These are phyloP conservation scores for Scomberomorus guttatus DNA, from an alignment of 2,797 vertebrate genomes.

Conservation along the genomic window DNA sequence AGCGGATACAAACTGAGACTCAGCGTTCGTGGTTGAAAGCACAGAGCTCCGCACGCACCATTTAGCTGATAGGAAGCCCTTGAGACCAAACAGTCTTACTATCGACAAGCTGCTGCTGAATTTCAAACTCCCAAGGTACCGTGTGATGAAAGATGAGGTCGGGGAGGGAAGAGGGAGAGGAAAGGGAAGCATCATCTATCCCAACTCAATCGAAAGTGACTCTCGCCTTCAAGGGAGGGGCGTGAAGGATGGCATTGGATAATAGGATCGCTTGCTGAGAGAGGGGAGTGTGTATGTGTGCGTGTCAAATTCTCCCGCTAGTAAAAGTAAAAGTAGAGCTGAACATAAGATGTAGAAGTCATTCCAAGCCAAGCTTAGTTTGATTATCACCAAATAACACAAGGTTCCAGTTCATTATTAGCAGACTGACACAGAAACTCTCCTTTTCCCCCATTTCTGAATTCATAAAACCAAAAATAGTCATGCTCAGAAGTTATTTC, in stretches of 20 bases:
- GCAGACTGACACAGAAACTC: conserved; percentile 4
- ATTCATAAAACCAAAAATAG: conserved; percentile 9
- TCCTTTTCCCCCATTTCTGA: not conserved
- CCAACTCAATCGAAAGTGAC: conserved; percentile 51
- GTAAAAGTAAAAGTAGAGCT: conserved; percentile 29
- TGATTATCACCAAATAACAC: conserved; percentile 7
- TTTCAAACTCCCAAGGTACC: conserved; percentile 56
- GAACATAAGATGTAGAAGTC: conserved; percentile 6
- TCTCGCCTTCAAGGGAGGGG: conserved; percentile 37
- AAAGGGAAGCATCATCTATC: conserved; percentile 45
- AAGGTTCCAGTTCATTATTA: conserved; percentile 13
- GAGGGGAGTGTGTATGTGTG: not conserved
- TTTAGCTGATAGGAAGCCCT: conserved; percentile 64
- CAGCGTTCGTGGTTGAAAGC: conserved; percentile 27
- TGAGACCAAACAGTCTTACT: conserved; percentile 51
- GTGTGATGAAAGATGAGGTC: conserved; percentile 42
- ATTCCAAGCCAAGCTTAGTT: not conserved
- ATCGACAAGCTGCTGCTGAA: conserved; percentile 60
- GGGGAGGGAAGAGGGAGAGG: conserved; percentile 30
- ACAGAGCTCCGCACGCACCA: conserved; percentile 45
- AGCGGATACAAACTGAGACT: conserved; percentile 31
- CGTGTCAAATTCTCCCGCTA: not conserved
- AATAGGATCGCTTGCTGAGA: conserved; percentile 31
- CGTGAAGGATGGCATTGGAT: conserved; percentile 49
- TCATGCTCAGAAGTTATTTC: conserved; percentile 14